These are phyloP conservation scores for Drosophila seclusa DNA, from an alignment of 2,888 invertebrate genomes.

Conservation along the genomic window DNA sequence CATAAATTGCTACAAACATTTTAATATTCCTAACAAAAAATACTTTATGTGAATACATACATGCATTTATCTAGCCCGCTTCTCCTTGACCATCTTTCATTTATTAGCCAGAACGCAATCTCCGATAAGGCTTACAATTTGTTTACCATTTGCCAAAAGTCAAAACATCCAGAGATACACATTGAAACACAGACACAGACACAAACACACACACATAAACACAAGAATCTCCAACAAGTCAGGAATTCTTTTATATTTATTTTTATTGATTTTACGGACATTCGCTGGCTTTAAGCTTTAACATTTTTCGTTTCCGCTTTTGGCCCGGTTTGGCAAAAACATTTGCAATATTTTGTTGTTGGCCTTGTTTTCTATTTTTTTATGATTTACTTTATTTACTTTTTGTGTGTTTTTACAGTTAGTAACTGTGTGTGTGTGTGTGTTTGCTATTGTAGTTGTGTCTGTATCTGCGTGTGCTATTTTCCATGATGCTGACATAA, in stretches of 20 bases:
- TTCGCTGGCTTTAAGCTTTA: slow-evolving; percentile 37
- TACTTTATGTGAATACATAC: neutral
- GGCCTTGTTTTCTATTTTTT: slow-evolving; percentile 25
- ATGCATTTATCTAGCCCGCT: neutral
- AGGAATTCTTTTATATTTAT: slow-evolving; percentile 25
- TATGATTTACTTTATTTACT: slow-evolving; percentile 29
- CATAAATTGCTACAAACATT: too few species aligned
- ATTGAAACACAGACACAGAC: slow-evolving; percentile 2
- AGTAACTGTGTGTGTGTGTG: slow-evolving; percentile 1
- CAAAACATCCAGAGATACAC: neutral
- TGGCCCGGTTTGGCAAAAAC: slow-evolving; percentile 34
- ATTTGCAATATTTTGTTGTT: slow-evolving; percentile 26
- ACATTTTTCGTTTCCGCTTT: slow-evolving; percentile 54
- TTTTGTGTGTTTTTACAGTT: slow-evolving; percentile 49
- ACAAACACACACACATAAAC: neutral
- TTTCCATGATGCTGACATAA: slow-evolving; percentile 78
- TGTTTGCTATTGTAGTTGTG: slow-evolving; percentile 24
- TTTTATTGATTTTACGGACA: slow-evolving; percentile 30
- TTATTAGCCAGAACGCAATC: slow-evolving; percentile 24
- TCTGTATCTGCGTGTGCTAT: slow-evolving; percentile 43
- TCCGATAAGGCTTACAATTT: slow-evolving; percentile 67
- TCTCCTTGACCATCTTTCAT: slow-evolving; percentile 1
- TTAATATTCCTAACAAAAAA: neutral
- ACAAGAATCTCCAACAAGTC: slow-evolving; percentile 22
- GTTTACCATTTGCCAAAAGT: slow-evolving; percentile 62